These are phyloP conservation scores for Rhinoraja longicauda DNA, from an alignment of 2,797 vertebrate genomes.

Conservation along the genomic window DNA sequence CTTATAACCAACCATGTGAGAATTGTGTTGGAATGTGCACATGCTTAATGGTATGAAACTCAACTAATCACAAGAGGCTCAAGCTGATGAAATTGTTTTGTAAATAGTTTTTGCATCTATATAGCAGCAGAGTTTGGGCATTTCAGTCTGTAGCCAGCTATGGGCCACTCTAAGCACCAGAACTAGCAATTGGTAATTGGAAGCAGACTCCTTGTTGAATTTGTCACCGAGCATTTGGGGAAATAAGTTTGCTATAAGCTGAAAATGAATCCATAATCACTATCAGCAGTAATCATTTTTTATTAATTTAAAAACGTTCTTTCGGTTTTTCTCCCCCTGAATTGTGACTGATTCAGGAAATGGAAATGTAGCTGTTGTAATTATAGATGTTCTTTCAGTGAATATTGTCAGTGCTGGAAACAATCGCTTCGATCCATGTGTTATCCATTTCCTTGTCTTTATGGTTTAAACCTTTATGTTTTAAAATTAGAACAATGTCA, in stretches of 20 bases:
- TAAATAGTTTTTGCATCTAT: not conserved
- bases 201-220: conserved; percentile 47
- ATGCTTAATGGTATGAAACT: conserved; percentile 43
- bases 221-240: conserved; percentile 45
- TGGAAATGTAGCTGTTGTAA: conserved; percentile 5
- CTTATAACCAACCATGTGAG: too few species aligned
- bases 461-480: not conserved
- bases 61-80: conserved; percentile 38
- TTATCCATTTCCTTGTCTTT: conserved; percentile 15
- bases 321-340: not conserved
- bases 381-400: not conserved
- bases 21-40: not conserved
- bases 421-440: conserved; percentile 7
- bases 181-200: conserved; percentile 45
- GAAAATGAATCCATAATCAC: conserved; percentile 46
- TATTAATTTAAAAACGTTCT: conserved; percentile 40
- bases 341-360: not conserved
- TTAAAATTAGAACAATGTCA: not conserved
- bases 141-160: conserved; percentile 42
- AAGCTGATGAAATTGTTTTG: conserved; percentile 4
- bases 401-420: conserved; percentile 19
- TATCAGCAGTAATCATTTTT: conserved; percentile 37
- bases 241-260: conserved; percentile 41
- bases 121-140: not conserved
- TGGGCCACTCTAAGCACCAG: conserved; percentile 43